Base-by-base conservation (phyloP, 2,888 invertebrate genomes). In the Cataglyphis rosenhaueri region DNA sequence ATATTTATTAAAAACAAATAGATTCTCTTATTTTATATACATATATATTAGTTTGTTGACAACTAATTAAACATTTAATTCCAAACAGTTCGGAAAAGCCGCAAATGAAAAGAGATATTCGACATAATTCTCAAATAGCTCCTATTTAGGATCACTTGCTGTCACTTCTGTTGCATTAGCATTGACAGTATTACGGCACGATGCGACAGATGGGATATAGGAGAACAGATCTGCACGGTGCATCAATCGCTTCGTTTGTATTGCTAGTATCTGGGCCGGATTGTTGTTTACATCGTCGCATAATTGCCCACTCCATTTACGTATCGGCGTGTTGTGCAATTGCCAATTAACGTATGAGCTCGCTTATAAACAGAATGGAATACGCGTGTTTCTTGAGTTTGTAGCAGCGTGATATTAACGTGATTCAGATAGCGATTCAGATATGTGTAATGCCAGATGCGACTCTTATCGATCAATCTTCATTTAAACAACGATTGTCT, bases 271-370 rank as follows among this genome's bases (percentile, higher is more conserved):
- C 85, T 55, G 68, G 52, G 9, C 48, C 55, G 73, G 84, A 85
- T 87, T 84, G 87, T 89, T 90, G 91, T 90, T 91, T 89, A 89
- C 89, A 65, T 85, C 84, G 57, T 86, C 85, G 88, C 85, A 90
- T 87, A 90, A 90, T 90, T 90, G 88, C 84, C 85, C 85, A 84
- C 89, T 89, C 91, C 87, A 89, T 90, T 90, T 90, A 90, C 88
- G 89, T 91, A 90, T 90, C 89, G 88, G 82, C 81, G 88, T 84
- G 85, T 88, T 89, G 85, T 84, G 76, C 86, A 85, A 85, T 83
- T 81, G 66, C 85, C 87, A 87, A 89, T 91, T 91, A 91, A 85
- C 87, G 84, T 85, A 82, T 84, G 85, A 71, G 66, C 66, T 44
- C 71, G 73, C 61, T 65, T 82, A 35, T 75, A 64, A 70, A 55